phyloP scores from a whole-genome alignment of 2,888 invertebrate species.

The Rapana venosa region DNA sequence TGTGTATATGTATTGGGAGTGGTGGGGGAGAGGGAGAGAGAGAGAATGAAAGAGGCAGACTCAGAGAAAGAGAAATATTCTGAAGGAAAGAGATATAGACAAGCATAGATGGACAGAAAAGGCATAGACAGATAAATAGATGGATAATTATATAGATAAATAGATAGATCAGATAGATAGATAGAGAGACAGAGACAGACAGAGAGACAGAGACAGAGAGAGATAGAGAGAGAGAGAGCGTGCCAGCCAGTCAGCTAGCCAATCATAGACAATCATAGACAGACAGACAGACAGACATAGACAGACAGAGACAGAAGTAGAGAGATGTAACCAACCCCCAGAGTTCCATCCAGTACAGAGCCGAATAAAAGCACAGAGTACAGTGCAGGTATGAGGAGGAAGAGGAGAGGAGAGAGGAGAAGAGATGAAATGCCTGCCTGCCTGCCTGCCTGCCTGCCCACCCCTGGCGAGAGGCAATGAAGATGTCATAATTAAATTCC shows the following conservation, averaged over 20 bases:
- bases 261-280: no score
- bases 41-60: background rate
- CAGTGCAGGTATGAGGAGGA: background rate
- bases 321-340: no score
- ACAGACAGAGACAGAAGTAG: background rate
- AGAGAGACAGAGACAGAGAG: background rate
- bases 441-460: no score
- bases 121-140: no score
- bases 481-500: slow-evolving; percentile 23
- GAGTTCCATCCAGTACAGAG: no score
- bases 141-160: no score
- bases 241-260: no score
- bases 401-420: background rate
- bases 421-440: background rate
- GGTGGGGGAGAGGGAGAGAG: background rate
- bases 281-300: no score
- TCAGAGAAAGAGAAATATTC: background rate
- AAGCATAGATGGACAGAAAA: no score
- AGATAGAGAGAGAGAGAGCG: background rate
- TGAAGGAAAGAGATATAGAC: no score
- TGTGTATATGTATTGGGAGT: no score
- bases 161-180: background rate
- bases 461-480: background rate
- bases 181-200: background rate
- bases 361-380: background rate